These are phyloP conservation scores for Eupelmus urozonus DNA, from an alignment of 2,888 invertebrate genomes.

Conservation along the genomic window DNA sequence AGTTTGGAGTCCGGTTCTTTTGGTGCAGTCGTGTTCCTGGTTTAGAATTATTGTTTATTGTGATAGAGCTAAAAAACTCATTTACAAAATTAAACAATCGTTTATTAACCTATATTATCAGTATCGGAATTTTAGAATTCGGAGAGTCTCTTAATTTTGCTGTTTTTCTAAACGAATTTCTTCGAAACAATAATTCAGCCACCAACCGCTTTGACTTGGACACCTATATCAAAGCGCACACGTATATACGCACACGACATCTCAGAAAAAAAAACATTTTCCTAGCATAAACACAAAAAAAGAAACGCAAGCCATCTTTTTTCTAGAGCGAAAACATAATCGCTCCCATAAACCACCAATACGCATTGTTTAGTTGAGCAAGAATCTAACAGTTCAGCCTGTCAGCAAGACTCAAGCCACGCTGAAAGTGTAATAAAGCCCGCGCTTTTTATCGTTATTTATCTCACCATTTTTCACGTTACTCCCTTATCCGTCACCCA, in stretches of 20 bases:
- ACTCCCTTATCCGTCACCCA: background rate
- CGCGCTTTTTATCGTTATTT: slow-evolving; percentile 34
- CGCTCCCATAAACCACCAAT: slow-evolving; percentile 35
- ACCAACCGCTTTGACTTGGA: background rate
- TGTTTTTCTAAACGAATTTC: too few species aligned
- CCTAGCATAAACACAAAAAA: background rate
- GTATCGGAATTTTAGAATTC: too few species aligned
- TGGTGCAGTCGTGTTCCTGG: too few species aligned
- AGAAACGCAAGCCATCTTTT: background rate
- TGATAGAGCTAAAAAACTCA: too few species aligned
- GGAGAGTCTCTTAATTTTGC: too few species aligned
- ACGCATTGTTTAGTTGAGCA: slow-evolving; percentile 47
- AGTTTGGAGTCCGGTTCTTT: too few species aligned
- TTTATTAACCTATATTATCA: too few species aligned
- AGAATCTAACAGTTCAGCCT: too few species aligned
- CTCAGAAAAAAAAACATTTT: too few species aligned
- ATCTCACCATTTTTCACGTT: slow-evolving; percentile 18
- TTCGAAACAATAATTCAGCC: background rate
- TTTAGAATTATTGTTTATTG: background rate
- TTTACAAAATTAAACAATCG: too few species aligned
- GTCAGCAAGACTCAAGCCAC: slow-evolving; percentile 27
- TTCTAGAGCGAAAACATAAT: slow-evolving; percentile 39
- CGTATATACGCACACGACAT: background rate
- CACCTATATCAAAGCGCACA: background rate
- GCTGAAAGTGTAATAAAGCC: slow-evolving; percentile 35